Percentiles rank a stretch among this genome's conserved stretches.
Conservation (phyloP, 2,888 invertebrate genomes). For the Pyrocoelia pectoralis region DNA sequence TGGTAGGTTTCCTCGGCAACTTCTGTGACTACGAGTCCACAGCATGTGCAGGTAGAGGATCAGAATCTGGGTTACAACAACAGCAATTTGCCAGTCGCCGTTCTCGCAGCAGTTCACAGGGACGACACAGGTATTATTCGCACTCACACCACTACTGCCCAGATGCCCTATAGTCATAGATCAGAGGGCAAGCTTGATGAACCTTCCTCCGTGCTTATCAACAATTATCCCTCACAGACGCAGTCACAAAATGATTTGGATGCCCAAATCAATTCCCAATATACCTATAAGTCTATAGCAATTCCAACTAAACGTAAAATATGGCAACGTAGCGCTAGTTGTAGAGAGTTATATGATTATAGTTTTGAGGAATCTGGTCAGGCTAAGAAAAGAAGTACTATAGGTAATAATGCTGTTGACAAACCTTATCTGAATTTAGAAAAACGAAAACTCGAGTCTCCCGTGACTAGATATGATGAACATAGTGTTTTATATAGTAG, state of each 20-base stretch:
- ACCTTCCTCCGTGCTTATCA: conserved; percentile 47
- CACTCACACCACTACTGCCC: conserved; percentile 59
- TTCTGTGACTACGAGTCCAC: conserved; percentile 60
- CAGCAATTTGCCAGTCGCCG: conserved; percentile 62
- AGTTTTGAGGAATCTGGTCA: conserved; percentile 76
- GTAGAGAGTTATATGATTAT: conserved; percentile 82
- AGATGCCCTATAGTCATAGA: conserved; percentile 66
- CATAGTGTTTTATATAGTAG: conserved; percentile 70
- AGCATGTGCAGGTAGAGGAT: conserved; percentile 46
- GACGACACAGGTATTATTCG: conserved; percentile 59
- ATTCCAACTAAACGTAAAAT: conserved; percentile 62
- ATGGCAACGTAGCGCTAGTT: conserved; percentile 84
- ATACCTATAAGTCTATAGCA: conserved; percentile 47
- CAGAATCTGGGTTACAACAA: conserved; percentile 54
- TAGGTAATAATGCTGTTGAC: conserved; percentile 58
- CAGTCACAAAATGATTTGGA: conserved; percentile 59
- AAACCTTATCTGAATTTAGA: conserved; percentile 49
- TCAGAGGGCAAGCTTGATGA: conserved; percentile 61
- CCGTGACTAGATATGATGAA: conserved; percentile 77
- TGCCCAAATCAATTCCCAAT: conserved; percentile 46
- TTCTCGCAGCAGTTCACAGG: conserved; percentile 64
- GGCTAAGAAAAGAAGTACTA: conserved; percentile 67
- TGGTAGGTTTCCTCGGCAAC: conserved; percentile 55
- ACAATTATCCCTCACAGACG: conserved; percentile 55
- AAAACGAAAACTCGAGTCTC: conserved; percentile 69